These are phyloP conservation scores for Lepisosteus oculatus DNA, from an alignment of 2,113 vertebrate species.

Conservation along the genomic window DNA sequence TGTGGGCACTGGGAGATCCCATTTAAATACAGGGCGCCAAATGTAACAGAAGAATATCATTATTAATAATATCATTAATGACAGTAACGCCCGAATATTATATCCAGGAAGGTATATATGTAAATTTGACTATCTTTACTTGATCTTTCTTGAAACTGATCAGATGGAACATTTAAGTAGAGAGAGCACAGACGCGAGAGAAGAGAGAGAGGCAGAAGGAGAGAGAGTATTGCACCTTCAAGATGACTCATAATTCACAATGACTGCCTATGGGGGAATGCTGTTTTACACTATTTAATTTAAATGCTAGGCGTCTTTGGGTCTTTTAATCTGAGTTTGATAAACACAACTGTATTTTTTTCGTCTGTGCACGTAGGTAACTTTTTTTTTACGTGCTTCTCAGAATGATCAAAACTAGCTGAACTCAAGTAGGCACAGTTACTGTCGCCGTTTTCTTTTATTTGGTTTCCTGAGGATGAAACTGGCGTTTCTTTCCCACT, in stretches of 20 bases:
- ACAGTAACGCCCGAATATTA: conserved; percentile 25
- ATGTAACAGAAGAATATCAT: conserved; percentile 54
- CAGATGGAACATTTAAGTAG: conserved; percentile 41
- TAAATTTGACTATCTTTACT: conserved; percentile 39
- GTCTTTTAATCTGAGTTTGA: conserved; percentile 18
- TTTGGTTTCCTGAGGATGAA: no score
- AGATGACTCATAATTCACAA: conserved; percentile 72
- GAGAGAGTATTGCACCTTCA: conserved; percentile 69
- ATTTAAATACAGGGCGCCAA: conserved; percentile 74
- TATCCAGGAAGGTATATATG: conserved; percentile 16
- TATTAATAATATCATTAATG: conserved; percentile 23
- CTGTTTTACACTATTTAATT: conserved; percentile 56
- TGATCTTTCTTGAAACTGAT: conserved; percentile 48
- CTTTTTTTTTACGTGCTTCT: neutral
- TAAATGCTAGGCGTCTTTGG: conserved; percentile 48
- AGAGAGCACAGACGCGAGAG: conserved; percentile 40
- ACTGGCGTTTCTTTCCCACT: no score
- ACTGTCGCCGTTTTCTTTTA: no score
- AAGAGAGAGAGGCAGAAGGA: conserved; percentile 56
- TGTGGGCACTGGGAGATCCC: conserved; percentile 75
- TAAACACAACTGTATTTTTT: neutral
- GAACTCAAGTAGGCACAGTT: no score
- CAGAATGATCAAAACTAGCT: neutral
- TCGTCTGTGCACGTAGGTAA: neutral
- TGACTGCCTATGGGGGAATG: conserved; percentile 68